A percentile compares a stretch with the other conserved stretches of the same genome.
phyloP scores from a whole-genome alignment of 2,888 invertebrate genomes.

The Atherix ibis region DNA sequence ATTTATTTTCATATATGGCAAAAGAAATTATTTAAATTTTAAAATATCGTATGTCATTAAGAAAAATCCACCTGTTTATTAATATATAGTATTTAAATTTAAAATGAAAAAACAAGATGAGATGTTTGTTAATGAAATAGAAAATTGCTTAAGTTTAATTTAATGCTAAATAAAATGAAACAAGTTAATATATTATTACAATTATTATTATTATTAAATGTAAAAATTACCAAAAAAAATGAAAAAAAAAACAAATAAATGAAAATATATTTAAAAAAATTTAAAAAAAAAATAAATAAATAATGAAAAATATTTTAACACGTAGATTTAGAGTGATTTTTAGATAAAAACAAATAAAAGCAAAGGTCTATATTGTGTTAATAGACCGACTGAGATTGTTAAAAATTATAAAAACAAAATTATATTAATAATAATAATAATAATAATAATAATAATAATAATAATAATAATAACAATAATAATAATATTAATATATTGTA shows the following conservation, averaged over 20 bases:
- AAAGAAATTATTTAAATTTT: too few relatives aligned
- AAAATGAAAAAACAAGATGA: too few relatives aligned
- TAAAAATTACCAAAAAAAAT: too few relatives aligned
- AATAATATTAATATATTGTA: too few relatives aligned
- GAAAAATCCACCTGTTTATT: too few relatives aligned
- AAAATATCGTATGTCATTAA: too few relatives aligned
- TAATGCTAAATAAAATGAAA: background rate
- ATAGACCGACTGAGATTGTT: conserved; percentile 14
- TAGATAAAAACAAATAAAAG: conserved; percentile 2
- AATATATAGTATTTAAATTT: too few relatives aligned
- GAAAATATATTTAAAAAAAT: too few relatives aligned
- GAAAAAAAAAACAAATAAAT: too few relatives aligned
- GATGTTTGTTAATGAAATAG: too few relatives aligned
- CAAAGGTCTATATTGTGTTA: conserved; percentile 11
- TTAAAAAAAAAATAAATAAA: background rate
- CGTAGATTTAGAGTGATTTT: conserved; percentile 3
- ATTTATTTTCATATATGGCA: too few relatives aligned
- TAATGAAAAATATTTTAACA: conserved; percentile 1
- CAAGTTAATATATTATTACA: background rate
- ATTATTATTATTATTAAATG: conserved; percentile 1
- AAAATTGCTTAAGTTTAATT: background rate
- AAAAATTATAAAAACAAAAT: conserved; percentile 9
- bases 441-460: conserved; percentile 4
- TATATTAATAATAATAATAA: conserved; percentile 3
- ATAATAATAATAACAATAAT: too few relatives aligned